A percentile compares a stretch with the other conserved stretches of the same genome.
These are phyloP conservation scores for Lagorchestes hirsutus DNA, from an alignment of 2,797 vertebrate genomes.

Conservation along the genomic window DNA sequence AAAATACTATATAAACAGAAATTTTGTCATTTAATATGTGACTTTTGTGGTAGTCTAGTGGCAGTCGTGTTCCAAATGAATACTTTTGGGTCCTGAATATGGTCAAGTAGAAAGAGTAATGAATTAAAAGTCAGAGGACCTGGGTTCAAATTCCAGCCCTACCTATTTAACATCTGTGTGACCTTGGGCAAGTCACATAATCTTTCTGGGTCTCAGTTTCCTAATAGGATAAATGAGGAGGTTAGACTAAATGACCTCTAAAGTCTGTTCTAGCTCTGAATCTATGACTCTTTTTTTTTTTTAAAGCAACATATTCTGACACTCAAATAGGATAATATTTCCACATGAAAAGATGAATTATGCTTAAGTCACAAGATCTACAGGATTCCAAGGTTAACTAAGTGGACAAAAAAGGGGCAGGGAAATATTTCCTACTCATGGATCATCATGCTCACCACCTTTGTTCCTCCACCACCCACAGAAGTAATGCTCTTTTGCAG, in stretches of 20 bases:
- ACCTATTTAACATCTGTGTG: not conserved
- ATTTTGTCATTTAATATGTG: slow-evolving; percentile 43
- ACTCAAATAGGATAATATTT: slow-evolving; percentile 50
- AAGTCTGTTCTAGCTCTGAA: not conserved
- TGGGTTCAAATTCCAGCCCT: not conserved
- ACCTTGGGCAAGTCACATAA: not conserved
- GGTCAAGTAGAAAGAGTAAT: not conserved
- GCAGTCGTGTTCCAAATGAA: slow-evolving; percentile 40
- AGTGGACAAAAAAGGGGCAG: not conserved
- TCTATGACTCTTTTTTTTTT: not conserved
- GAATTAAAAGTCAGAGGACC: not conserved
- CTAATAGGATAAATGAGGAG: not conserved
- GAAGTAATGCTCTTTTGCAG: slow-evolving; percentile 53
- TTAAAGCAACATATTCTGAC: slow-evolving; percentile 19
- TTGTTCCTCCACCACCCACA: slow-evolving; percentile 50
- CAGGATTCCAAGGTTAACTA: slow-evolving; percentile 16
- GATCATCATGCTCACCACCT: slow-evolving; percentile 3
- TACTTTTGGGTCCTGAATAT: slow-evolving; percentile 1
- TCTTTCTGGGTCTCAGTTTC: not conserved
- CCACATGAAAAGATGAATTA: slow-evolving; percentile 41
- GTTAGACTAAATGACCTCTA: not conserved
- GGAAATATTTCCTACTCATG: slow-evolving; percentile 35
- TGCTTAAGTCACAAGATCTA: slow-evolving; percentile 46
- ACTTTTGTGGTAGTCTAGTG: slow-evolving; percentile 30
- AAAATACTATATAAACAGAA: slow-evolving; percentile 9